Conservation (phyloP, 2,797 vertebrate genomes). For the Pangasius macronema region DNA sequence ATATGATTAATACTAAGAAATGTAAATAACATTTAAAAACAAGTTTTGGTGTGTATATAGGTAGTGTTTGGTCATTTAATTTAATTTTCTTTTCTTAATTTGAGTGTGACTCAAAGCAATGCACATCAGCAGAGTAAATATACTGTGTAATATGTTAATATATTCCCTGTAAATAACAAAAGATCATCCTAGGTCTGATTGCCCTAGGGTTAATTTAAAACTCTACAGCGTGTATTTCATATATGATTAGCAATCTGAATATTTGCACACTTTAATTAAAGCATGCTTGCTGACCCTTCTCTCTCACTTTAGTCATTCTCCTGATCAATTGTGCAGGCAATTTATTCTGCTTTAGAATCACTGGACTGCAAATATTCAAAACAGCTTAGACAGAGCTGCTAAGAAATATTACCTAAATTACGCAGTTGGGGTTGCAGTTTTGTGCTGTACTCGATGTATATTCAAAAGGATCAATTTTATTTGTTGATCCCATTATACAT, state of each 20-base stretch:
- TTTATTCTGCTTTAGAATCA: slow-evolving; percentile 42
- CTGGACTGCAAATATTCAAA: slow-evolving; percentile 30
- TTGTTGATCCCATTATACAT: slow-evolving; percentile 42
- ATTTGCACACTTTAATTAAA: slow-evolving; percentile 57
- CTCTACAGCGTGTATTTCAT: slow-evolving; percentile 41
- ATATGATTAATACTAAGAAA: background rate
- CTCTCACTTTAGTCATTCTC: slow-evolving; percentile 30
- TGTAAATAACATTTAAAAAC: slow-evolving; percentile 20
- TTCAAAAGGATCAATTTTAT: slow-evolving; percentile 42
- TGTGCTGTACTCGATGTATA: slow-evolving; percentile 18
- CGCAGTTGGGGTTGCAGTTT: slow-evolving; percentile 24
- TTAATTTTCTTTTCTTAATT: slow-evolving; percentile 11
- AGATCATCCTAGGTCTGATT: slow-evolving; percentile 18
- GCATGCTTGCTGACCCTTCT: slow-evolving; percentile 47
- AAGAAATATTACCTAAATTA: slow-evolving; percentile 37
- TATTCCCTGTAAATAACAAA: slow-evolving; percentile 50
- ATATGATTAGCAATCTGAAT: slow-evolving; percentile 52
- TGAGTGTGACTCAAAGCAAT: slow-evolving; percentile 15
- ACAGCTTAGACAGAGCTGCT: slow-evolving; percentile 13
- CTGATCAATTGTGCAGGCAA: slow-evolving; percentile 37
- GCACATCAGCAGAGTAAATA: slow-evolving; percentile 39
- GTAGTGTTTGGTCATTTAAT: slow-evolving; percentile 9
- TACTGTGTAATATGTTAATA: slow-evolving; percentile 45
- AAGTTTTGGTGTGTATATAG: background rate
- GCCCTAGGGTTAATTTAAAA: slow-evolving; percentile 48